Percentiles rank a stretch among this genome's conserved stretches.
Evolutionary conservation across 1,140 invertebrate species (phyloP).

Genomic region (Ridgeia piscesae): DNA sequence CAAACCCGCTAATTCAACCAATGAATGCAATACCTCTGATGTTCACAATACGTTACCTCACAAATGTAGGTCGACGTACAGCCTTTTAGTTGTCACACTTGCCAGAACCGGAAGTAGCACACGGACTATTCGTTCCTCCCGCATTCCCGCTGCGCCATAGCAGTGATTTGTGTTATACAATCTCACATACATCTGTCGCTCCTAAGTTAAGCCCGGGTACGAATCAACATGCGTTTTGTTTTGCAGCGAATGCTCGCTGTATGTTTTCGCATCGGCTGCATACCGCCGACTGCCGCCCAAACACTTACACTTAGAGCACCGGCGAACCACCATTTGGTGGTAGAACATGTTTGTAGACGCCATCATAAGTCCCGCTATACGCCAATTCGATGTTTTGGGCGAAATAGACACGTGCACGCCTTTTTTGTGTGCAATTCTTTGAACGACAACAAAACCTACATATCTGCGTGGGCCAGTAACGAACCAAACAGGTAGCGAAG

Average conservation of each 20-base stretch:
- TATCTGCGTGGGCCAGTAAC: background rate
- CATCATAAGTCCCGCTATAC: background rate
- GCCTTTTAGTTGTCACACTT: background rate
- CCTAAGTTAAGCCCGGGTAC: background rate
- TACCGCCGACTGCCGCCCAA: background rate
- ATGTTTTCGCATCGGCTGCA: background rate
- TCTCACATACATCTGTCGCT: background rate
- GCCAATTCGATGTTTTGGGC: background rate
- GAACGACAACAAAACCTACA: background rate
- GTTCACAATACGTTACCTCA: no score
- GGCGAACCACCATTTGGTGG: background rate
- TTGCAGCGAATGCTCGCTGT: background rate
- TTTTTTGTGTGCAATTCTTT: background rate
- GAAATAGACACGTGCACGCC: background rate
- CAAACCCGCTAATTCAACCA: no score
- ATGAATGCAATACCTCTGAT: no score
- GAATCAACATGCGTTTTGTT: background rate
- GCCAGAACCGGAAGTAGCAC: background rate
- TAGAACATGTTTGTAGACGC: background rate
- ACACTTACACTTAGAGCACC: background rate
- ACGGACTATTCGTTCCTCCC: background rate
- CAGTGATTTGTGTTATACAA: background rate
- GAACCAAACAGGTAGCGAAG: background rate
- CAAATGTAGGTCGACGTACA: background rate
- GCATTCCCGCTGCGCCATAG: background rate